Conservation (phyloP, 2,888 invertebrate genomes). For the Caenorhabditis doughertyi region DNA sequence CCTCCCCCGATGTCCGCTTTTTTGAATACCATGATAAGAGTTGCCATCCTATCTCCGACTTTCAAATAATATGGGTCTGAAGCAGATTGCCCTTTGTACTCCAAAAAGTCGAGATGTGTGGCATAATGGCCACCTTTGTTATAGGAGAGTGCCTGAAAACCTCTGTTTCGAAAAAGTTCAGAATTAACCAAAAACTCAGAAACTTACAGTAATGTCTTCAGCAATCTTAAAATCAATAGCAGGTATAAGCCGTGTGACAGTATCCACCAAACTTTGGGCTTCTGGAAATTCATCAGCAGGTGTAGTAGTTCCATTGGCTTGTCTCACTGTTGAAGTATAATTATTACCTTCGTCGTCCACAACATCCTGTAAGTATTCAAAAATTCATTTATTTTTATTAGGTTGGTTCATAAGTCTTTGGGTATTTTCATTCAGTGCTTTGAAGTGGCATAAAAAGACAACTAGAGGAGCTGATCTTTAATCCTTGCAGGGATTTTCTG, state of each 20-base stretch:
- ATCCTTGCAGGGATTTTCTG: too few species aligned
- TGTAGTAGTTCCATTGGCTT: conserved; percentile 43
- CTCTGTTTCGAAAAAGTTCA: background rate
- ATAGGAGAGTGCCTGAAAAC: conserved; percentile 71
- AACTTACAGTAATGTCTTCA: conserved; percentile 20
- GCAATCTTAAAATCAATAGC: conserved; percentile 12
- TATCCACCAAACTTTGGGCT: background rate
- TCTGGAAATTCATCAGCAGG: background rate
- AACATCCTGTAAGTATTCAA: conserved; percentile 53
- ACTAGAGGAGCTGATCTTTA: too few species aligned
- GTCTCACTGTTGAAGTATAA: background rate
- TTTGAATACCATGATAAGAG: conserved; percentile 70
- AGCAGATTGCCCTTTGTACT: conserved; percentile 10
- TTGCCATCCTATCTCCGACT: conserved; percentile 74
- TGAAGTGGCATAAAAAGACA: too few species aligned
- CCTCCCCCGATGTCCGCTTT: conserved; percentile 69
- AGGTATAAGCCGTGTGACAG: background rate
- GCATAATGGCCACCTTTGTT: conserved; percentile 75
- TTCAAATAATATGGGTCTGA: conserved; percentile 62
- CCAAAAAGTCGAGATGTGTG: conserved; percentile 71
- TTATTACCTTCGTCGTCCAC: conserved; percentile 22
- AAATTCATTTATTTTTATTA: too few species aligned
- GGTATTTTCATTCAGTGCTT: too few species aligned
- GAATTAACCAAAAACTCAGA: background rate
- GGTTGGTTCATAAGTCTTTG: too few species aligned